phyloP scores from a whole-genome alignment of 2,113 vertebrate species.

The Tetrax tetrax region DNA sequence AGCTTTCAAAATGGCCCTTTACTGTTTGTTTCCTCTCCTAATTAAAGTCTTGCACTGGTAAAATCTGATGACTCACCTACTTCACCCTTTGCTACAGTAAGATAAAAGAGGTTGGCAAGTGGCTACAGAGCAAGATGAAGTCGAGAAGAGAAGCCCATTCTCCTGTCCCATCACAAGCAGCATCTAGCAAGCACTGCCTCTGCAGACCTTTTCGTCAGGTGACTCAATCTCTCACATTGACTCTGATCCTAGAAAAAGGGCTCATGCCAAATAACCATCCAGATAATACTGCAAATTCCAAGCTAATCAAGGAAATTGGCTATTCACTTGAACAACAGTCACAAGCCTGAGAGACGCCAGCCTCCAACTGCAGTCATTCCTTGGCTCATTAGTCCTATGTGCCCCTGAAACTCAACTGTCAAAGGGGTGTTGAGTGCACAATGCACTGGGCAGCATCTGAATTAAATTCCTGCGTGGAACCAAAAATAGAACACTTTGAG shows the following conservation, averaged over 20 bases:
- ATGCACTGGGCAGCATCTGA: slow-evolving; percentile 46
- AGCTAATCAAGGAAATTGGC: slow-evolving; percentile 53
- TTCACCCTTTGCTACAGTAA: background rate
- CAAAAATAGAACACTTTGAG: slow-evolving; percentile 67
- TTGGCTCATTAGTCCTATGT: slow-evolving; percentile 57
- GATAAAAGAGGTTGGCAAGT: background rate
- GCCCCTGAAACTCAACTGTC: slow-evolving; percentile 60
- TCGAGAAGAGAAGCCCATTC: background rate
- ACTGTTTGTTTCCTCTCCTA: background rate
- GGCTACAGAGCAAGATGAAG: background rate
- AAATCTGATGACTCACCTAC: background rate
- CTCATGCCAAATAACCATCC: slow-evolving; percentile 28
- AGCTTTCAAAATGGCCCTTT: background rate
- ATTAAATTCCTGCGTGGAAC: slow-evolving; percentile 52
- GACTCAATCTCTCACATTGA: slow-evolving; percentile 32
- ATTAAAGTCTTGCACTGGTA: background rate
- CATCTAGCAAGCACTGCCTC: background rate
- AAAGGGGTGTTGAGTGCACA: slow-evolving; percentile 41
- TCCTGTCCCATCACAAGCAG: background rate
- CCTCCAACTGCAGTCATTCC: slow-evolving; percentile 27
- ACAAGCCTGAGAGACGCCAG: slow-evolving; percentile 50
- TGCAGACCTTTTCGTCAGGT: slow-evolving; percentile 43
- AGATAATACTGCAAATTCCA: slow-evolving; percentile 62
- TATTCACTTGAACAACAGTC: slow-evolving; percentile 54
- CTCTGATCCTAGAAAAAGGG: slow-evolving; percentile 12